Evolutionary conservation across 2,797 vertebrate species (phyloP), one percentile per base, ranked within the genome.

Genomic region (Notolepis coatsorum): DNA sequence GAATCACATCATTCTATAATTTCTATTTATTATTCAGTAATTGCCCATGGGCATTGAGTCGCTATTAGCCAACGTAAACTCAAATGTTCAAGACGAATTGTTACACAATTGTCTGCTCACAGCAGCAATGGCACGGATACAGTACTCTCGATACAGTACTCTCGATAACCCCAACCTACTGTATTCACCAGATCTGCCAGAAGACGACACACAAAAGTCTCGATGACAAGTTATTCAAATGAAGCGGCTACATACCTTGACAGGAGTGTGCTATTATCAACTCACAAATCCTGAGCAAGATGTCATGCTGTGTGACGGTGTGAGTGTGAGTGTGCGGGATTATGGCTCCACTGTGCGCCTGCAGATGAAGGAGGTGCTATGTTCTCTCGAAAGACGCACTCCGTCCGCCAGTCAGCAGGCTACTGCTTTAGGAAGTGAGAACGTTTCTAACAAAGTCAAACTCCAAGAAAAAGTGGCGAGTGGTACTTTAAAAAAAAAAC

Each of bases 271-370:
- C 13, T 43, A 49, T 10, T 43, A 49, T 79, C 70, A 74, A 56
- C 58, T 82, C 48, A 66, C 57, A 66, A 62, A 79, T 68, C 72
- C 71, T 21, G 61, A 54, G 45, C 71, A 63, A 39, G 10, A 30
- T 50, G 23, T 23, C 84, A 87, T 84, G 20, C 28, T 84, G 59
- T n/a, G n/a, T n/a, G n/a, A n/a, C n/a, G n/a, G n/a, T n/a, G n/a
- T n/a, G n/a, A n/a, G n/a, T n/a, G n/a, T n/a, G n/a, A n/a, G n/a
- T n/a, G n/a, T 7, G 33, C 35, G 60, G 45, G 23, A 39, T 2
- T 28, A 3, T 10, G 7, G 28, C 56, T 52, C 50, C 59, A 17
- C 28, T 7, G 61, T 21, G 5, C 33, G 15, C 30, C 13, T 3
- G 9, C 7, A 49, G 59, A 5, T 21, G 52, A 61, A 86, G 82